Base-by-base conservation (phyloP, 1,140 invertebrate species). In the Ylistrum balloti region DNA sequence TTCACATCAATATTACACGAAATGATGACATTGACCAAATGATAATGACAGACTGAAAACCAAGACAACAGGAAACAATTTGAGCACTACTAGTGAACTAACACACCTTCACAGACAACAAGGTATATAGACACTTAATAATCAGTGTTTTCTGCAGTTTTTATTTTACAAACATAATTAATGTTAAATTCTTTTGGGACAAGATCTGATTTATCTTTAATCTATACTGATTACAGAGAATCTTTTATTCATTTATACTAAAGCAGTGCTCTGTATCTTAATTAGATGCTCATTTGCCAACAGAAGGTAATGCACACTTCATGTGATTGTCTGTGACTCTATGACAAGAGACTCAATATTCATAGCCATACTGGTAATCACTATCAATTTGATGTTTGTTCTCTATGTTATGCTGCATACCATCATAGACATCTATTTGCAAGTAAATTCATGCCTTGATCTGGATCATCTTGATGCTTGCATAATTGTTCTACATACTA, bases 81-180 rank as follows among this genome's bases (percentile, higher is more conserved):
- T 74, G 56, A 74, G 56, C 56, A 74, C 56, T 74, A 74, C 56
- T 74, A 74, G 56, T 28, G 2, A 74, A 74, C 56, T 74, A 74
- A 28, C 56, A 74, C 56, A 74, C n/a, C 56, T 74, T 28, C 35
- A 74, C 56, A 74, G n/a, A 74, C 56, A 74, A 28, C 56, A 74
- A 74, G 56, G 15, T 74, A 74, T n/a, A 74, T 28, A 74, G 56
- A 74, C 56, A 74, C 56, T 74, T 74, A n/a, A 74, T n/a, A 74
- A 5, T 74, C 56, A 74, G 56, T 74, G 56, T 74, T 74, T 74
- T 74, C 56, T 74, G 56, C 56, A 74, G 56, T 74, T 74, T 74
- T 74, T 74, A 22, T 74, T n/a, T 74, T 28, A 74, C n/a, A 74
- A 74, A 28, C 17, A 45, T 5, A 38, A 38, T 38, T 38, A 38